Conservation (phyloP, 2,888 invertebrate species). For the Cephus spinipes region DNA sequence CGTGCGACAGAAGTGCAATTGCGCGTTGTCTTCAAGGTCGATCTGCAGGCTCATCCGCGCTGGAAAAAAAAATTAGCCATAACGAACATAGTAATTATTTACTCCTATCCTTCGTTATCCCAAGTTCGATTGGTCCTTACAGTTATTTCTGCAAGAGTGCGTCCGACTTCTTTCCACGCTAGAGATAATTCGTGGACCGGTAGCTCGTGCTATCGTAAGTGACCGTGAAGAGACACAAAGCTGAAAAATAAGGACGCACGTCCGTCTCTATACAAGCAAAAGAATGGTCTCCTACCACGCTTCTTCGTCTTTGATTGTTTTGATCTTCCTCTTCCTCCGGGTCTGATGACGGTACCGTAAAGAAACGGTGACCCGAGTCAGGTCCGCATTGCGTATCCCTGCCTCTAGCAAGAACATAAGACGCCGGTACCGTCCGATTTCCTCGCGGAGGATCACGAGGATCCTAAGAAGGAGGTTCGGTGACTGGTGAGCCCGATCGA, state of each 20-base stretch:
- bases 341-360: slow-evolving; percentile 34
- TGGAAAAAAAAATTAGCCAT: background rate
- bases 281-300: background rate
- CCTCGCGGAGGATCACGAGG: slow-evolving; percentile 5
- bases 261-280: slow-evolving; percentile 24
- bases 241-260: slow-evolving; percentile 49
- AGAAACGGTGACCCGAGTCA: slow-evolving; percentile 38
- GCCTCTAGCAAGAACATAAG: background rate
- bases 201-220: slow-evolving; percentile 35
- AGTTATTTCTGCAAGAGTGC: background rate
- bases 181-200: background rate
- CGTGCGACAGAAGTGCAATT: background rate
- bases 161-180: background rate
- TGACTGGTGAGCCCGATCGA: slow-evolving; percentile 1
- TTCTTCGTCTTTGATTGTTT: background rate
- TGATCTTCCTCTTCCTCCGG: slow-evolving; percentile 14
- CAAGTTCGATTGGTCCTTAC: background rate
- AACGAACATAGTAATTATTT: background rate
- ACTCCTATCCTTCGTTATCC: background rate
- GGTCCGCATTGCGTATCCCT: background rate
- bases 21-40: background rate
- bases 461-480: slow-evolving; percentile 20
- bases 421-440: background rate
- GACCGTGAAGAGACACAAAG: slow-evolving; percentile 49
- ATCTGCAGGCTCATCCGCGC: background rate